Percentiles rank a stretch among this genome's conserved stretches.
phyloP scores from a whole-genome alignment of 2,113 vertebrate genomes.

The Callaeas wilsoni region DNA sequence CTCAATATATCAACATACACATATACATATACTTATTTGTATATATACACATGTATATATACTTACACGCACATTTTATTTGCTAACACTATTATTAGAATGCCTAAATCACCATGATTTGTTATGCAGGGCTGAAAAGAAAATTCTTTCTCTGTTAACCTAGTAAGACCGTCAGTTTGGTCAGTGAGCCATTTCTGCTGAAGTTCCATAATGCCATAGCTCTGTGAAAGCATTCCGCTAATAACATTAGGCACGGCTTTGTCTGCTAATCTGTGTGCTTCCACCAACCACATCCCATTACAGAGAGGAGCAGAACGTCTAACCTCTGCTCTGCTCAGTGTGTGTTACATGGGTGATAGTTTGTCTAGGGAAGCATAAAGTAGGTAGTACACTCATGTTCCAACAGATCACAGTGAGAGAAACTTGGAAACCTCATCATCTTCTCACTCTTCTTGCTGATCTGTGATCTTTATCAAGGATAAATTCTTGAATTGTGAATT shows the following conservation, averaged over 20 bases:
- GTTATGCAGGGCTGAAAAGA: neutral
- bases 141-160: neutral
- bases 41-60: neutral
- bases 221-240: neutral
- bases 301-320: neutral
- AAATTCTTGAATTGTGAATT: neutral
- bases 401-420: neutral
- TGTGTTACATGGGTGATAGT: neutral
- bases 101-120: neutral
- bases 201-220: neutral
- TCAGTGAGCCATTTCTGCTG: conserved; percentile 19
- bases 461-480: neutral
- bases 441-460: neutral
- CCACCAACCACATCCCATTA: neutral
- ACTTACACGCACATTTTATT: neutral
- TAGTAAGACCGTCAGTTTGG: neutral
- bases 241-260: neutral
- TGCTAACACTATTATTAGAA: neutral
- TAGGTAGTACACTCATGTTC: neutral
- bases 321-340: neutral
- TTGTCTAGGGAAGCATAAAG: neutral
- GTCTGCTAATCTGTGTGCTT: conserved; percentile 13
- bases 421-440: neutral
- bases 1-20: neutral
- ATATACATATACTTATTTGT: too few species aligned